Base-by-base conservation (phyloP, 2,797 vertebrate genomes). In the Phalloptychus januarius region DNA sequence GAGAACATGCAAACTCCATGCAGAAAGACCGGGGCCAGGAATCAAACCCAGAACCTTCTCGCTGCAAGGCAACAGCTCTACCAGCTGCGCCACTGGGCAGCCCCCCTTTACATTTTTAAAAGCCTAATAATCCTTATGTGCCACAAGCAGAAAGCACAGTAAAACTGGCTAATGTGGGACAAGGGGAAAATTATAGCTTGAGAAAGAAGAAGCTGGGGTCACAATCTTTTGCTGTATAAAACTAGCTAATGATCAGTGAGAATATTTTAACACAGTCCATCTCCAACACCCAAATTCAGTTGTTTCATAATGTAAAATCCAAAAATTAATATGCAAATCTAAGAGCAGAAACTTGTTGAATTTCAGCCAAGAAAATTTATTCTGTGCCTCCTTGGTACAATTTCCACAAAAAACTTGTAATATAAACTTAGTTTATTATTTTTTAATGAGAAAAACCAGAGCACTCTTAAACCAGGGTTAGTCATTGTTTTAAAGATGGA, bases 61-160 rank as follows among this genome's bases (percentile, higher is more conserved):
- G n/a, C n/a, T n/a, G n/a, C n/a, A n/a, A n/a, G n/a, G n/a, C n/a
- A n/a, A n/a, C n/a, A n/a, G n/a, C n/a, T n/a, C n/a, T n/a, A n/a
- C n/a, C n/a, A n/a, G n/a, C n/a, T n/a, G n/a, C n/a, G n/a, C n/a
- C n/a, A n/a, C n/a, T n/a, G n/a, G n/a, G n/a, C n/a, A n/a, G n/a
- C n/a, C n/a, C n/a, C 86, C 67, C 65, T 79, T 85, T 82, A 81
- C 36, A 72, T 74, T 91, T 92, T 91, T 83, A 89, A 93, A 91
- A 87, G 85, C 52, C 79, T 83, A 86, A 85, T 93, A 91, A 89
- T 81, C 85, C 72, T 70, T 18, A 72, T 58, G 42, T 38, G 71
- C 46, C 61, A 50, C 12, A 5, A 70, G 79, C 72, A 79, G 46
- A 85, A 90, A 87, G 88, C 72, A 81, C 72, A 71, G 84, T 92